phyloP scores from a whole-genome alignment of 2,888 invertebrate species.

The Junonia oenone region DNA sequence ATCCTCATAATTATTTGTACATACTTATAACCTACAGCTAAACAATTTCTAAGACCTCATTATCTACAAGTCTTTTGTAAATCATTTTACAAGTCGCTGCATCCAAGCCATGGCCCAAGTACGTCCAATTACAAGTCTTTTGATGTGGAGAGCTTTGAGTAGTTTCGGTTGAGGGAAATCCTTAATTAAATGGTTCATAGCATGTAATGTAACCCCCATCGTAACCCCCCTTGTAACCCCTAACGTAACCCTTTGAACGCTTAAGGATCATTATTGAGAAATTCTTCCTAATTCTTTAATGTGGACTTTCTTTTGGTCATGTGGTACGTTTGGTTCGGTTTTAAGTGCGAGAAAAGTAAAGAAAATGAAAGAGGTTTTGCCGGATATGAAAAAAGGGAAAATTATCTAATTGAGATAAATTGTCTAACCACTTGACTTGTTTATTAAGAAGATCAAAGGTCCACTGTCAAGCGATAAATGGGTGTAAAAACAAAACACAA shows the following conservation, averaged over 20 bases:
- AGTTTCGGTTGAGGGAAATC: not conserved
- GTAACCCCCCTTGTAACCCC: too few relatives aligned
- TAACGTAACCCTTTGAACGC: not conserved
- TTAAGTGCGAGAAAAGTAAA: too few relatives aligned
- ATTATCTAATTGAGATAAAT: too few relatives aligned
- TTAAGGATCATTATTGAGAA: not conserved
- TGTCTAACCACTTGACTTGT: too few relatives aligned
- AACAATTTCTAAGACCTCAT: not conserved
- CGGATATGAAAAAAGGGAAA: too few relatives aligned
- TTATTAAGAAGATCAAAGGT: too few relatives aligned
- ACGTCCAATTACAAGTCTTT: constrained; percentile 2
- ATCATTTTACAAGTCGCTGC: not conserved
- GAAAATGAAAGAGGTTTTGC: too few relatives aligned
- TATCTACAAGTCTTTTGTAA: constrained; percentile 8
- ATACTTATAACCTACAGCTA: not conserved
- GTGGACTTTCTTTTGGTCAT: not conserved
- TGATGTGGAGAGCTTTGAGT: constrained; percentile 1
- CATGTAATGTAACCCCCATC: too few relatives aligned
- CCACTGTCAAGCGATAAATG: too few relatives aligned
- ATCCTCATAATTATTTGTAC: not conserved
- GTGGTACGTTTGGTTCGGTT: too few relatives aligned
- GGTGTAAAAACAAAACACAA: too few relatives aligned
- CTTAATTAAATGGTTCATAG: not conserved
- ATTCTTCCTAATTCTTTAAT: not conserved
- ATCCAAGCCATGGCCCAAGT: not conserved